phyloP scores from a whole-genome alignment of 2,113 vertebrate genomes.

The Epinephelus fuscoguttatus region DNA sequence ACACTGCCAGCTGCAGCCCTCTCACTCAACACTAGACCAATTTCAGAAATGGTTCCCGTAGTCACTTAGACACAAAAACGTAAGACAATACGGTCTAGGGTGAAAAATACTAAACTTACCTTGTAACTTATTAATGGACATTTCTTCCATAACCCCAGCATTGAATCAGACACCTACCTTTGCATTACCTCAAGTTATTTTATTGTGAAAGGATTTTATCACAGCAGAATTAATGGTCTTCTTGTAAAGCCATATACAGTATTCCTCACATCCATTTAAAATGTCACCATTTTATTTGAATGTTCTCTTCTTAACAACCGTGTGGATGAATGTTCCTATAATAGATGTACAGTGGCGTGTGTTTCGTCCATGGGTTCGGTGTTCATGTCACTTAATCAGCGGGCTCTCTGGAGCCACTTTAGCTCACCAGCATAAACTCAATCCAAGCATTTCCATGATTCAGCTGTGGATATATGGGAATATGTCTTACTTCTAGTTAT shows the following conservation, averaged over 20 bases:
- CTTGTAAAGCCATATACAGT: constrained; percentile 3
- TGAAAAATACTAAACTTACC: no score
- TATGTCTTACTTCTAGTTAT: constrained; percentile 32
- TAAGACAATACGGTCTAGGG: no score
- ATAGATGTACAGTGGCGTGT: constrained; percentile 32
- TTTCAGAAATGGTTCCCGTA: no score
- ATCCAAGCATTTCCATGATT: constrained; percentile 58
- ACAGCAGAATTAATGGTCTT: neutral
- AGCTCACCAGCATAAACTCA: constrained; percentile 76
- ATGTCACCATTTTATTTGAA: constrained; percentile 14
- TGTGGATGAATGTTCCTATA: constrained; percentile 35
- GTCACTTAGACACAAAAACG: no score
- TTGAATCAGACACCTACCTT: neutral
- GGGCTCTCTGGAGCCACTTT: constrained; percentile 50
- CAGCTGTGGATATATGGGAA: constrained; percentile 37
- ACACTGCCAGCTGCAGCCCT: no score
- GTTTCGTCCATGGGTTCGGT: constrained; percentile 36
- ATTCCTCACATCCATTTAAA: constrained; percentile 12
- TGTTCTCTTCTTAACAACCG: neutral
- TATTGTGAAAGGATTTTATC: constrained; percentile 10
- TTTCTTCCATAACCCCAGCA: neutral
- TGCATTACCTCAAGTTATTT: constrained; percentile 6
- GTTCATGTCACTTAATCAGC: constrained; percentile 31
- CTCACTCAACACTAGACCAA: no score
- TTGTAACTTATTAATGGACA: neutral